These are phyloP conservation scores for Pediacus dermestoides DNA, from an alignment of 2,888 invertebrate genomes.

Conservation along the genomic window DNA sequence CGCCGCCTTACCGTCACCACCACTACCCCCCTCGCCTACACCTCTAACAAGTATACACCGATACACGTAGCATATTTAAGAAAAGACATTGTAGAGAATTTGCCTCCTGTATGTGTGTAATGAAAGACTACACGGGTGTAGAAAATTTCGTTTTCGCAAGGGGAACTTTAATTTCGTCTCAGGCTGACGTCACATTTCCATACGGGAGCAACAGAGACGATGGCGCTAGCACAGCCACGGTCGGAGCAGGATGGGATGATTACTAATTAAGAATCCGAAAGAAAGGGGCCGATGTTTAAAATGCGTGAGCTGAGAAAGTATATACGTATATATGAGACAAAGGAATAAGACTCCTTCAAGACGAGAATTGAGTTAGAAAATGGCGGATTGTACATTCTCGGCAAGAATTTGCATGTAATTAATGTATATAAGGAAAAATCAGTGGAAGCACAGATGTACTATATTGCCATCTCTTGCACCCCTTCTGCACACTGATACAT, in stretches of 20 bases:
- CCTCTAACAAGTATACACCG: too few species aligned
- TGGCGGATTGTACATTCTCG: conserved; percentile 51
- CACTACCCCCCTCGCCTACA: too few species aligned
- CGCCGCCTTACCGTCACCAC: too few species aligned
- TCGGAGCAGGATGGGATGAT: conserved; percentile 55
- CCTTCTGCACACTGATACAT: too few species aligned
- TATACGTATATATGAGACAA: conserved; percentile 47
- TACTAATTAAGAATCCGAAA: conserved; percentile 70
- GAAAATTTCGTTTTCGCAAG: conserved; percentile 51
- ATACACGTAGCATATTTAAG: conserved; percentile 45
- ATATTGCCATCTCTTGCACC: conserved; percentile 37
- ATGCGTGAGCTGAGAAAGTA: conserved; percentile 50
- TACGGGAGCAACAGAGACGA: conserved; percentile 43
- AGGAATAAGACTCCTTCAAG: conserved; percentile 49
- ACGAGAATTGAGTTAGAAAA: conserved; percentile 49
- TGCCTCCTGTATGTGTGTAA: conserved; percentile 46
- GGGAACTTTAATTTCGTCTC: conserved; percentile 49
- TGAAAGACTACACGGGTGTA: conserved; percentile 52
- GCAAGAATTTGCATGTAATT: conserved; percentile 53
- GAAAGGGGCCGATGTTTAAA: conserved; percentile 57
- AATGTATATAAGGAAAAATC: conserved; percentile 49
- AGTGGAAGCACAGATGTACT: conserved; percentile 46
- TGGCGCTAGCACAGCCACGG: conserved; percentile 22
- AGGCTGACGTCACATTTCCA: conserved; percentile 50
- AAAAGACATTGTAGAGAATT: conserved; percentile 42